Evolutionary conservation across 2,888 invertebrate genomes (phyloP).

Genomic region (Drymonia ruficornis): DNA sequence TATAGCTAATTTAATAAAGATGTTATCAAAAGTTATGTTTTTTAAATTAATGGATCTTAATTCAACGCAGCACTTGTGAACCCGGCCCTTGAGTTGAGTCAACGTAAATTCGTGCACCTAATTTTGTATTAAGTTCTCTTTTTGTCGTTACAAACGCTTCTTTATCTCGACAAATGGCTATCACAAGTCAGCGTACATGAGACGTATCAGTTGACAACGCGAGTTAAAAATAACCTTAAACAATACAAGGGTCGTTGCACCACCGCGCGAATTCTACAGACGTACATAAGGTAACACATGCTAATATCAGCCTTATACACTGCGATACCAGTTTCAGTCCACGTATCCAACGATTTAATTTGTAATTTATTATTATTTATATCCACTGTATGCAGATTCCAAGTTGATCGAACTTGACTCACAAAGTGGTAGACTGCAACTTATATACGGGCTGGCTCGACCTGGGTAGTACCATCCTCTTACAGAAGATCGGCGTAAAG

Average conservation of each 20-base stretch:
- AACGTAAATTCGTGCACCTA: too few species aligned
- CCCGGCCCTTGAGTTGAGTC: too few species aligned
- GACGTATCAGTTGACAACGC: slow-evolving; percentile 16
- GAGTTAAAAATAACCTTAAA: slow-evolving; percentile 47
- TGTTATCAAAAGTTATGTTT: too few species aligned
- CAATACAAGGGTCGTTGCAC: slow-evolving; percentile 55
- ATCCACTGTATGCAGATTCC: neutral
- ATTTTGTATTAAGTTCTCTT: too few species aligned
- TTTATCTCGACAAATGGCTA: neutral
- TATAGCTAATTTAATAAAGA: too few species aligned
- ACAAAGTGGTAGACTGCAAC: neutral
- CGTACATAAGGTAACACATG: slow-evolving; percentile 7
- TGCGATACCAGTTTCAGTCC: neutral
- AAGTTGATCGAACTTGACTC: neutral
- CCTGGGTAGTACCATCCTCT: too few species aligned
- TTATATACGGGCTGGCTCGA: too few species aligned
- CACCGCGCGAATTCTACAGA: slow-evolving; percentile 17
- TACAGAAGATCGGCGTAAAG: too few species aligned
- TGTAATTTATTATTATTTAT: neutral
- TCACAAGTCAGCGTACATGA: neutral
- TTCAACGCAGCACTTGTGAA: too few species aligned
- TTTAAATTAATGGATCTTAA: too few species aligned
- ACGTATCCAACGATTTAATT: slow-evolving; percentile 1
- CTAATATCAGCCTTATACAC: neutral
- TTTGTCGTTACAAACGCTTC: neutral